Base-by-base conservation (phyloP, 2,797 vertebrate species). In the Lycodopsis pacificus region DNA sequence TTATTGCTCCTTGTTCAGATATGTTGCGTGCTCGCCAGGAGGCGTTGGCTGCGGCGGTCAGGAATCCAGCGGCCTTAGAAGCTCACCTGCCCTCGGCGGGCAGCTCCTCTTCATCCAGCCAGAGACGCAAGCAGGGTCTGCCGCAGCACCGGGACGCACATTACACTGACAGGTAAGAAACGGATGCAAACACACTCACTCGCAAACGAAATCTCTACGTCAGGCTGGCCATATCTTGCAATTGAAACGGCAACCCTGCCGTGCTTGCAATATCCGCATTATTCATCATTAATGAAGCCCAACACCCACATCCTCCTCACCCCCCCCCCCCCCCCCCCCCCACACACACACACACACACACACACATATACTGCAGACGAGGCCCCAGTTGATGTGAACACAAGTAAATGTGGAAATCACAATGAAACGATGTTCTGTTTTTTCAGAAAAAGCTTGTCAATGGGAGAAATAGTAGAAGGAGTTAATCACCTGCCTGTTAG, bases 61-160 rank as follows among this genome's bases (percentile, higher is more conserved):
- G 97, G 84, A 97, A 94, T 84, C 94, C 96, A 20, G 90, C 91
- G n/a, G 90, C 95, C 81, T 94, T 98, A 94, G 97, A 99, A 81
- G 95, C 96, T 79, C 98, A 98, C 90, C 95, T 98, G 79, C 96
- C 97, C 53, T 92, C 97, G 0, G 95, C 93, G 8, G 92, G 96
- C 80, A 96, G 95, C 91, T 95, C 97, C 1, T 92, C 93, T 34
- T 94, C 93, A 15, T 95, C 97, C 69, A 97, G 96, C 85, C 97
- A 97, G 92, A 95, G 97, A 77, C 95, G 97, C 87, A 99, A 99
- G 88, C 98, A 98, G 89, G 97, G 97, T 66, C 95, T 98, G 65
- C 96, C 96, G 1, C 97, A 97, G 92, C 97, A 97, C 90, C 93
- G 96, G 46, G 97, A 99, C 17, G 95, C 96, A 4, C 96, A 98